A percentile compares a stretch with the other conserved stretches of the same genome.
Evolutionary conservation across 2,888 invertebrate genomes (phyloP).

Genomic region (Agrotis exclamationis): DNA sequence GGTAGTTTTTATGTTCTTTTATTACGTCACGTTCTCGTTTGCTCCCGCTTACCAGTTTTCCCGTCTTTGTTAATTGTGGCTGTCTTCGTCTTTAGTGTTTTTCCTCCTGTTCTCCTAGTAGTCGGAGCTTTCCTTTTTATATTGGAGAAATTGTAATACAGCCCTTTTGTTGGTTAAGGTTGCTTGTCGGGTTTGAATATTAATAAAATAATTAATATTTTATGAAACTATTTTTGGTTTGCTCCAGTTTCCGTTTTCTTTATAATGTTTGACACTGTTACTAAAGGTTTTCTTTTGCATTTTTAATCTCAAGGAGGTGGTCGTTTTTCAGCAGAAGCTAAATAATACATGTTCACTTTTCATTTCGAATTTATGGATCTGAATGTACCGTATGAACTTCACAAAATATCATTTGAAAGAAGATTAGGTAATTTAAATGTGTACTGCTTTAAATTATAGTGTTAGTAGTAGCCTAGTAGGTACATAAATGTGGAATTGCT

Average conservation of each 20-base stretch:
- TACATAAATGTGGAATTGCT: too few species aligned
- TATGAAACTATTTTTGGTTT: neutral
- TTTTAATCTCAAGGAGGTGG: neutral
- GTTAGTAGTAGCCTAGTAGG: too few species aligned
- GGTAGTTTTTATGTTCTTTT: slow-evolving; percentile 69
- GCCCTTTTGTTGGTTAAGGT: slow-evolving; percentile 16
- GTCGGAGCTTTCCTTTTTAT: slow-evolving; percentile 24
- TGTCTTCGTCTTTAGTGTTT: slow-evolving; percentile 70
- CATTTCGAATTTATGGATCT: too few species aligned
- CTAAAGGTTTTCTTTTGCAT: neutral
- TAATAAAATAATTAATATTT: neutral
- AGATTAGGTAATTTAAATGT: neutral
- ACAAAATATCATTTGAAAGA: too few species aligned
- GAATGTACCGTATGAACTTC: too few species aligned
- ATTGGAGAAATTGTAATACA: slow-evolving; percentile 36
- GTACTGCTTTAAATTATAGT: too few species aligned
- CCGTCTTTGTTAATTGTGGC: slow-evolving; percentile 73
- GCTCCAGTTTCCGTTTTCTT: neutral
- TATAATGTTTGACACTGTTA: neutral
- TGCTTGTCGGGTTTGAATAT: slow-evolving; percentile 23
- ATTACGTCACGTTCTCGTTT: slow-evolving; percentile 71
- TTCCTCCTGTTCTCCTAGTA: slow-evolving; percentile 53
- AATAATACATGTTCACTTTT: too few species aligned
- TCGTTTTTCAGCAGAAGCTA: neutral
- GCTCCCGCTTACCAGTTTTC: slow-evolving; percentile 68